Percentiles rank a stretch among this genome's conserved stretches.
These are phyloP conservation scores for Myrmecobius fasciatus DNA, from an alignment of 2,113 vertebrate genomes.

Conservation along the genomic window DNA sequence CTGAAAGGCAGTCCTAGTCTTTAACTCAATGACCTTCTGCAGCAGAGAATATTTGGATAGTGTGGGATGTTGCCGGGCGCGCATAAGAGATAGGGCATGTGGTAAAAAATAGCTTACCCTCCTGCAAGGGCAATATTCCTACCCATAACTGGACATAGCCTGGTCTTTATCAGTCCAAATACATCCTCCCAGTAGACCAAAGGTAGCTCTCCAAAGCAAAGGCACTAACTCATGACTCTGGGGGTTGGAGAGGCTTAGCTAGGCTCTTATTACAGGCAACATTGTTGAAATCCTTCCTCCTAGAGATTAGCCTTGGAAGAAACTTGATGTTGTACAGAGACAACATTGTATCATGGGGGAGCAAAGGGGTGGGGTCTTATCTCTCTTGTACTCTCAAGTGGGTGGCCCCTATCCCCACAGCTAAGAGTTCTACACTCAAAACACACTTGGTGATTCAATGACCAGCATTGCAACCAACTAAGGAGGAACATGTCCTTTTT, in stretches of 20 bases:
- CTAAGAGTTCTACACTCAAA: constrained; percentile 11
- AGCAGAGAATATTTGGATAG: constrained; percentile 59
- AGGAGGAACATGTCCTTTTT: not conserved
- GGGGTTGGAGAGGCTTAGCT: constrained; percentile 7
- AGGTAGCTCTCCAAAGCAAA: constrained; percentile 71
- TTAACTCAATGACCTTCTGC: constrained; percentile 65
- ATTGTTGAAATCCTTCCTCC: constrained; percentile 75
- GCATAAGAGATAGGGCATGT: constrained; percentile 62
- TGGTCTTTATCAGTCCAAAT: constrained; percentile 68
- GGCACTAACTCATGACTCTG: constrained; percentile 63
- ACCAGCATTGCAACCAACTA: not conserved
- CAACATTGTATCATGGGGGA: constrained; percentile 16
- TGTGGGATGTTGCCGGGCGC: constrained; percentile 14
- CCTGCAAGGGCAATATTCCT: constrained; percentile 56
- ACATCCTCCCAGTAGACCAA: constrained; percentile 68
- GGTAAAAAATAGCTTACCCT: constrained; percentile 76
- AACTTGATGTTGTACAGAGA: not conserved
- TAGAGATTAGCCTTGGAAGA: constrained; percentile 46
- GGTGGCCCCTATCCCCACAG: constrained; percentile 50
- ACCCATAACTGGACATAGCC: constrained; percentile 76
- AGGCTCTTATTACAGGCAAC: constrained; percentile 9
- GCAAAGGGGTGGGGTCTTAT: constrained; percentile 59
- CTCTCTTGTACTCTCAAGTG: constrained; percentile 50
- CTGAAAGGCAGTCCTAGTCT: constrained; percentile 18
- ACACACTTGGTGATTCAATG: not conserved